Evolutionary conservation across 2,888 invertebrate genomes (phyloP).

Genomic region (Sturmia bella): DNA sequence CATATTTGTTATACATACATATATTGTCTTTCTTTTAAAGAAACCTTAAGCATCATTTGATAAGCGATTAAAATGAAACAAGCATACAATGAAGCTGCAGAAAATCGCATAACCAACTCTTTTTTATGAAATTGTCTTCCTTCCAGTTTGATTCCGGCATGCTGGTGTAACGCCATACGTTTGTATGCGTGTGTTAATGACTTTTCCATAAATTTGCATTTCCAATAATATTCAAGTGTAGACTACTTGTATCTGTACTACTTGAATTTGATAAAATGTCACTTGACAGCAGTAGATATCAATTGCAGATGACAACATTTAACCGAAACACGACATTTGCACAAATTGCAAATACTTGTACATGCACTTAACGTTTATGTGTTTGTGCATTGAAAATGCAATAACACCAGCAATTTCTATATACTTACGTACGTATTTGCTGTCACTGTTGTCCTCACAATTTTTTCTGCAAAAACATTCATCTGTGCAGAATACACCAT

Average conservation of each 20-base stretch:
- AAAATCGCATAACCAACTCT: too few species aligned
- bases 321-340: slow-evolving; percentile 60
- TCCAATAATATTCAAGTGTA: slow-evolving; percentile 61
- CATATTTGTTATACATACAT: too few species aligned
- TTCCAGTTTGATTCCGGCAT: neutral
- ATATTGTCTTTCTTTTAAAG: too few species aligned
- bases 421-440: neutral
- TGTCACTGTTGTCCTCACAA: neutral
- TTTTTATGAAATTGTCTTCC: neutral
- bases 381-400: slow-evolving; percentile 1
- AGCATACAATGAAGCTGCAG: too few species aligned
- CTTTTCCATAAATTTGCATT: slow-evolving; percentile 67
- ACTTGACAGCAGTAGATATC: slow-evolving; percentile 67
- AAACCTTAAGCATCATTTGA: too few species aligned
- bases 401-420: slow-evolving; percentile 10
- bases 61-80: too few species aligned
- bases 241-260: slow-evolving; percentile 60
- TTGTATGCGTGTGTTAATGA: slow-evolving; percentile 54
- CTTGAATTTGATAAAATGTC: slow-evolving; percentile 68
- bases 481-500: neutral
- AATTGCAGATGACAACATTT: slow-evolving; percentile 61
- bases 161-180: neutral
- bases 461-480: neutral
- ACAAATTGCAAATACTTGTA: slow-evolving; percentile 61
- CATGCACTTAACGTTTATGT: slow-evolving; percentile 9